Evolutionary conservation across 2,113 vertebrate species (phyloP).

Genomic region (Festucalex cinctus): DNA sequence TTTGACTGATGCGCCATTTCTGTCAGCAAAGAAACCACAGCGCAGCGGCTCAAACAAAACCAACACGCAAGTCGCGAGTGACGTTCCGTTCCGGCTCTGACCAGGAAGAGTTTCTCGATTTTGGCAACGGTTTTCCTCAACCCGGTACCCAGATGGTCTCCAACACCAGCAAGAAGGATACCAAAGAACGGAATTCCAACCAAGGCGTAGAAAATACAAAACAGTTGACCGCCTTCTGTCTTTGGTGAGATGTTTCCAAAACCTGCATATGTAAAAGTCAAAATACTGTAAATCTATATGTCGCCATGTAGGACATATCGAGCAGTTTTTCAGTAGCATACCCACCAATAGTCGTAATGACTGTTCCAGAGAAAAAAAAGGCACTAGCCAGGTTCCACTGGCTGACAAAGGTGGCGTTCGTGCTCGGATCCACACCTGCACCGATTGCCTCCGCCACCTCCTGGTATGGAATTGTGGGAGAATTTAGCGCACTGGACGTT

Average conservation of each 20-base stretch:
- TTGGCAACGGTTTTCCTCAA: constrained; percentile 80
- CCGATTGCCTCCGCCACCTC: constrained; percentile 75
- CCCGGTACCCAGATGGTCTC: constrained; percentile 84
- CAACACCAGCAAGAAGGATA: constrained; percentile 83
- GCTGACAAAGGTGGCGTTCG: constrained; percentile 69
- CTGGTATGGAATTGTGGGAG: constrained; percentile 50
- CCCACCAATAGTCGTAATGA: constrained; percentile 84
- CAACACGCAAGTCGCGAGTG: background rate
- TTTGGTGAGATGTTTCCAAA: constrained; percentile 86
- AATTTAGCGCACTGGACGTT: too few relatives aligned
- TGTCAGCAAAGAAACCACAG: constrained; percentile 46
- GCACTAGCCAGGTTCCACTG: constrained; percentile 85
- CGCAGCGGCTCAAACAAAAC: background rate
- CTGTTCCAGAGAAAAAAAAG: constrained; percentile 90
- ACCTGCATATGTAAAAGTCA: constrained; percentile 61
- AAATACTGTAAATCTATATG: background rate
- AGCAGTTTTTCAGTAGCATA: background rate
- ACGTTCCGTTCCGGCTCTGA: constrained; percentile 38
- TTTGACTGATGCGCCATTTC: constrained; percentile 84
- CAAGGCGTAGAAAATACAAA: constrained; percentile 88
- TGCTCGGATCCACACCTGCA: constrained; percentile 72
- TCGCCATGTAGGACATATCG: background rate
- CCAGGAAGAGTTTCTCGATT: constrained; percentile 85
- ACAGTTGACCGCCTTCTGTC: constrained; percentile 80
- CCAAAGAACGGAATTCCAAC: constrained; percentile 89